These are phyloP conservation scores for Astatoreochromis straeleni DNA, from an alignment of 2,113 vertebrate genomes.

Conservation along the genomic window DNA sequence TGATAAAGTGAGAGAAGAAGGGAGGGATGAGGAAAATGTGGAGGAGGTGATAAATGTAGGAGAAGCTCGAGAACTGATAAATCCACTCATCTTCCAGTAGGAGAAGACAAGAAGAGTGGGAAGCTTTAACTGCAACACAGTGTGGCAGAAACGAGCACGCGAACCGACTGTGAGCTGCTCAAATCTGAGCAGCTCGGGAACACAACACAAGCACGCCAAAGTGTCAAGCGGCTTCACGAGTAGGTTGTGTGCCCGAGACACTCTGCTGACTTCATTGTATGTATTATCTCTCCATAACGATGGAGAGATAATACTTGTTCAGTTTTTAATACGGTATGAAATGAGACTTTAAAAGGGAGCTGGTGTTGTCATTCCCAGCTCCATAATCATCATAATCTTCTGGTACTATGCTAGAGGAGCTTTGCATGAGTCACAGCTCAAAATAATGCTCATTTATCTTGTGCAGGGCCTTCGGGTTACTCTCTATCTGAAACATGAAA, in stretches of 20 bases:
- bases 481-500: background rate
- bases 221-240: background rate
- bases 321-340: background rate
- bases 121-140: constrained; percentile 10
- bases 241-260: background rate
- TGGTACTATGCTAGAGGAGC: background rate
- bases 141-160: background rate
- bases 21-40: constrained; percentile 10
- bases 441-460: background rate
- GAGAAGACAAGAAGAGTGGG: constrained; percentile 11
- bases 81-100: constrained; percentile 5
- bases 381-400: background rate
- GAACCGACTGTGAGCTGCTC: background rate
- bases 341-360: background rate
- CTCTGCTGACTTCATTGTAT: background rate
- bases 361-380: background rate
- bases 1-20: constrained; percentile 22
- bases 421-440: background rate
- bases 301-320: background rate
- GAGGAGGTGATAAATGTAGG: constrained; percentile 49
- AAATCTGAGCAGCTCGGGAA: background rate
- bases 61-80: constrained; percentile 1
- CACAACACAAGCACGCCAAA: background rate
- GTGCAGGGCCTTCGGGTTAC: background rate
- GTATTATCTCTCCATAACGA: background rate